Conservation (phyloP, 2,113 vertebrate species). For the Salvelinus namaycush region DNA sequence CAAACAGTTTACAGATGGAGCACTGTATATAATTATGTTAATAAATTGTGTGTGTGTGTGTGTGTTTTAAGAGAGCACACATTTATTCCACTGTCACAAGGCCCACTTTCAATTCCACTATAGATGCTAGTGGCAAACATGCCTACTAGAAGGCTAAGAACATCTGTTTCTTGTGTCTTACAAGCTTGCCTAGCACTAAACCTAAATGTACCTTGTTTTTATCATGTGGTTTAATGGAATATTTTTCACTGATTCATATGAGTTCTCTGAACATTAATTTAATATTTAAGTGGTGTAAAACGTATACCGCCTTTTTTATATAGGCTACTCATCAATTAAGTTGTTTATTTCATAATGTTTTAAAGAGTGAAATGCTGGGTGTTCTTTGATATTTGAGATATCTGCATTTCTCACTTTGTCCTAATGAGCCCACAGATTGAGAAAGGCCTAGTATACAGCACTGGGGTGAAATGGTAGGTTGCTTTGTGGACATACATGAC, state of each 20-base stretch:
- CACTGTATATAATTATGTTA: too few species aligned
- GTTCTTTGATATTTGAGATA: background rate
- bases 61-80: too few species aligned
- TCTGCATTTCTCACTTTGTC: background rate
- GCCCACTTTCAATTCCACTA: too few species aligned
- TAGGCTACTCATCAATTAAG: background rate
- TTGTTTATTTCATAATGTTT: background rate
- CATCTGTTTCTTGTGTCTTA: too few species aligned
- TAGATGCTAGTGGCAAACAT: too few species aligned
- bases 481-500: background rate
- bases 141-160: too few species aligned
- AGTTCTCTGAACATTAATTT: too few species aligned
- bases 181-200: too few species aligned
- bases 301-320: background rate
- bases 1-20: too few species aligned
- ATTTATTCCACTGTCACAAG: too few species aligned
- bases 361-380: background rate
- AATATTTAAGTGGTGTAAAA: background rate
- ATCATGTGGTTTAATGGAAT: background rate
- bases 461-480: background rate
- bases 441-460: background rate
- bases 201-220: conserved; percentile 2
- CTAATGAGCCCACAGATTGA: background rate
- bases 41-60: too few species aligned
- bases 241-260: background rate